phyloP scores from a whole-genome alignment of 2,888 invertebrate species.

The Ptychoptera contaminata region DNA sequence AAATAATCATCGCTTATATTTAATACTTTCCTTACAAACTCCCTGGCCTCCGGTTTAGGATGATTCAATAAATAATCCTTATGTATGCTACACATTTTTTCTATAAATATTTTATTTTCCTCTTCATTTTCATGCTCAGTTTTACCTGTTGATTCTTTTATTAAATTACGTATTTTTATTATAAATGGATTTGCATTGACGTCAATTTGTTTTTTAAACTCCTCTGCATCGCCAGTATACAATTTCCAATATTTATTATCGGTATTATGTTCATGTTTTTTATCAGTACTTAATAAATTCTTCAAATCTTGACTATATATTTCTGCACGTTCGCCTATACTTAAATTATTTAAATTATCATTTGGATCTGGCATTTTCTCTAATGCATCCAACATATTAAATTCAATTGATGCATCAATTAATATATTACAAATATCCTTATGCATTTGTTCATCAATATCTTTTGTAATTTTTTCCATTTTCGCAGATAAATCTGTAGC shows the following conservation, averaged over 20 bases:
- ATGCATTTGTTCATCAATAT: slow-evolving; percentile 6
- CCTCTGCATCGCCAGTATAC: slow-evolving; percentile 1
- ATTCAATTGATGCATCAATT: slow-evolving; percentile 2
- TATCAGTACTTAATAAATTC: background rate
- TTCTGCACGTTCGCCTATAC: background rate
- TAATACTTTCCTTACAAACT: slow-evolving; percentile 3
- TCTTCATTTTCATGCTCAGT: background rate
- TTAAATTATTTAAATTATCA: background rate
- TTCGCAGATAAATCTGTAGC: background rate
- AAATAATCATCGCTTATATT: background rate
- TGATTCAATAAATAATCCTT: slow-evolving; percentile 6
- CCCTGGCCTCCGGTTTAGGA: slow-evolving; percentile 5
- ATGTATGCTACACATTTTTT: slow-evolving; percentile 2
- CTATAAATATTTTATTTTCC: background rate
- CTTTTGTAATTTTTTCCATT: slow-evolving; percentile 2
- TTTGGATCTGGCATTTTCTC: background rate
- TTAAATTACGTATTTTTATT: background rate
- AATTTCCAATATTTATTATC: slow-evolving; percentile 4
- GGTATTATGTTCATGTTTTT: background rate
- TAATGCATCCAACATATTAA: slow-evolving; percentile 2
- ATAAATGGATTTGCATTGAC: slow-evolving; percentile 2
- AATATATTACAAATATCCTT: slow-evolving; percentile 2
- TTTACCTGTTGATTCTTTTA: background rate
- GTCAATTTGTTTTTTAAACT: slow-evolving; percentile 1
- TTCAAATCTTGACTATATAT: background rate